Evolutionary conservation across 2,888 invertebrate genomes (phyloP).

Genomic region (Polydrusus tereticollis): DNA sequence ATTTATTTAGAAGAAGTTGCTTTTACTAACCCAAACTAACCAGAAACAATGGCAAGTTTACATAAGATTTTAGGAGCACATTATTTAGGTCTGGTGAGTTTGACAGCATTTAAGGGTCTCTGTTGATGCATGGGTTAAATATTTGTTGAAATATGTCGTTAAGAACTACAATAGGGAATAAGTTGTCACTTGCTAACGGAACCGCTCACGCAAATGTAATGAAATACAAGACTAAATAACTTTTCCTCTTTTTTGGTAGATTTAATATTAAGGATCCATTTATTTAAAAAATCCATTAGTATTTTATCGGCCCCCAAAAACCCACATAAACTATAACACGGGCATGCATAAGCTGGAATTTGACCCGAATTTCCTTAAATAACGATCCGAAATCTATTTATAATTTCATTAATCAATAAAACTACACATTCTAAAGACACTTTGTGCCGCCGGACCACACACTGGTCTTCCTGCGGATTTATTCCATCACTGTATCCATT

Average conservation of each 20-base stretch:
- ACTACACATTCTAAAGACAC: constrained; percentile 23
- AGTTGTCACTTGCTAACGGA: too few species aligned
- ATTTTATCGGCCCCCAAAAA: neutral
- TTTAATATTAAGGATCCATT: neutral
- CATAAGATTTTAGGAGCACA: too few species aligned
- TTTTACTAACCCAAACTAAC: too few species aligned
- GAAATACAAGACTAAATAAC: neutral
- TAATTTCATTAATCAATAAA: constrained; percentile 28
- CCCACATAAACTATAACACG: neutral
- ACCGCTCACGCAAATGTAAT: too few species aligned
- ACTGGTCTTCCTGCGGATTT: constrained; percentile 30
- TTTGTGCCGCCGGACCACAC: constrained; percentile 34
- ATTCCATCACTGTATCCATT: constrained; percentile 37
- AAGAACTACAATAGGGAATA: too few species aligned
- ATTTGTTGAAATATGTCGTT: too few species aligned
- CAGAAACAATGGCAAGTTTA: too few species aligned
- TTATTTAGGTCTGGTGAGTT: too few species aligned
- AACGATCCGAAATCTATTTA: constrained; percentile 2
- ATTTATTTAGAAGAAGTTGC: too few species aligned
- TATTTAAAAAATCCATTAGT: neutral
- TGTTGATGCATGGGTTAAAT: too few species aligned
- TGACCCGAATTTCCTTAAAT: constrained; percentile 5
- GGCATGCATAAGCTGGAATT: neutral
- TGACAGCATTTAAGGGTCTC: too few species aligned
- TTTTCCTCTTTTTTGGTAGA: neutral